A percentile compares a stretch with the other conserved stretches of the same genome.
Evolutionary conservation across 1,140 invertebrate genomes (phyloP).

Genomic region (Bombyx mori): DNA sequence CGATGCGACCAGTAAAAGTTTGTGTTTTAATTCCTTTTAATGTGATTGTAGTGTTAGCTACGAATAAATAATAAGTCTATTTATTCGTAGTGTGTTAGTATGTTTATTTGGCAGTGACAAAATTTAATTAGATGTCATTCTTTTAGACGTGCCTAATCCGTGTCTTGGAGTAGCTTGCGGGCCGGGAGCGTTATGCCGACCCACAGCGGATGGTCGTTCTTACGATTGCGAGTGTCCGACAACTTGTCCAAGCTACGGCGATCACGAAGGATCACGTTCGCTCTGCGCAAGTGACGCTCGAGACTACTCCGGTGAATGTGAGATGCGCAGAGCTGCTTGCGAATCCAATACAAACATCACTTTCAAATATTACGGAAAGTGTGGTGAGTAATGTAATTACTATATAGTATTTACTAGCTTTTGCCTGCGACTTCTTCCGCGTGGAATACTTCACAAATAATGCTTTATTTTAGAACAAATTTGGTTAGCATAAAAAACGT

Average conservation of each 20-base stretch:
- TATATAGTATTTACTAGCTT: background rate
- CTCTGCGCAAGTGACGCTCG: conserved; percentile 82
- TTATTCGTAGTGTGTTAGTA: no score
- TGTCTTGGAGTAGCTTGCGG: conserved; percentile 82
- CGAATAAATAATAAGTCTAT: no score
- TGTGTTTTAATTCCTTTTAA: no score
- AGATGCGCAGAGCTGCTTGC: conserved; percentile 85
- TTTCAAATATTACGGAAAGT: conserved; percentile 90
- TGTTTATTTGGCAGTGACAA: no score
- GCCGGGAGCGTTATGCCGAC: conserved; percentile 82
- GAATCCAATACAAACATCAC: conserved; percentile 80
- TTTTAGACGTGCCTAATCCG: conserved; percentile 84
- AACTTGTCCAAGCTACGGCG: conserved; percentile 84
- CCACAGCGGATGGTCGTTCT: conserved; percentile 80
- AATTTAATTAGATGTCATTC: no score
- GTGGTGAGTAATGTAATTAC: conserved; percentile 79
- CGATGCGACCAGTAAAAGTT: no score
- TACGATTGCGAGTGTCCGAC: conserved; percentile 83
- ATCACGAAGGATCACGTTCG: conserved; percentile 81
- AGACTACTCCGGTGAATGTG: conserved; percentile 86
- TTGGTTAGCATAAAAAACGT: no score
- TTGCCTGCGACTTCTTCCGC: no score
- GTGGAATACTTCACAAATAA: no score
- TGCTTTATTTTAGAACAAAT: no score
- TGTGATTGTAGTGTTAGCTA: no score